Evolutionary conservation across 2,888 invertebrate genomes (phyloP), one percentile per base, ranked within the genome.

Genomic region (Agriopis marginaria): DNA sequence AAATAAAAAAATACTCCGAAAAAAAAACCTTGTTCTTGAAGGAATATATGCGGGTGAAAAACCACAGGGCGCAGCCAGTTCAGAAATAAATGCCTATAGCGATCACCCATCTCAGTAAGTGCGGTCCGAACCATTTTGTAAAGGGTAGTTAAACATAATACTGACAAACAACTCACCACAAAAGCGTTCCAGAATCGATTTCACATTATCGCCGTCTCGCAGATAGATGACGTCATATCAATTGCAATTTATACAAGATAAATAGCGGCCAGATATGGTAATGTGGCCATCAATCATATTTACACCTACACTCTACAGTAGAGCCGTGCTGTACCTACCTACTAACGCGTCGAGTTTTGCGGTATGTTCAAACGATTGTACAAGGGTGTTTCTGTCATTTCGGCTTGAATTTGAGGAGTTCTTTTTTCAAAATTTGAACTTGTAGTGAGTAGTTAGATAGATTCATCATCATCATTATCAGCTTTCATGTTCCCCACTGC

Each of bases 261-360:
- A 85, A 86, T 84, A 85, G 82, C 74, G 84, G 81, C 79, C 79
- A 82, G 81, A 81, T 80, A 84, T 81, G 84, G 80, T 86, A 87
- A 87, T 87, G 84, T 75, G 83, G 78, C 70, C 86, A 89, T 89
- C 87, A 87, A 88, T 89, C 89, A 88, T 88, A 84, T 86, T 87
- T 86, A 87, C 81, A 75, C 77, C 78, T 75, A 70, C 68, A 42
- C 47, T 47, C 44, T 23, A 45, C 61, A n/a, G 61, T 23, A 54
- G 53, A 61, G 61, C 61, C 32, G 47, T 32, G 7, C 32, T 32
- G 53, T 47, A 54, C 47, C 23, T 50, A 40, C 23, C 14, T 14
- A 50, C 9, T 3, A 23, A 11, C 23, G 23, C 23, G 11, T 10
- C 10, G 7, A 51, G 51, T 23, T 32, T 9, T 23, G 51, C 12